Evolutionary conservation across 2,888 invertebrate genomes (phyloP).

Genomic region (Trichacis sp.): DNA sequence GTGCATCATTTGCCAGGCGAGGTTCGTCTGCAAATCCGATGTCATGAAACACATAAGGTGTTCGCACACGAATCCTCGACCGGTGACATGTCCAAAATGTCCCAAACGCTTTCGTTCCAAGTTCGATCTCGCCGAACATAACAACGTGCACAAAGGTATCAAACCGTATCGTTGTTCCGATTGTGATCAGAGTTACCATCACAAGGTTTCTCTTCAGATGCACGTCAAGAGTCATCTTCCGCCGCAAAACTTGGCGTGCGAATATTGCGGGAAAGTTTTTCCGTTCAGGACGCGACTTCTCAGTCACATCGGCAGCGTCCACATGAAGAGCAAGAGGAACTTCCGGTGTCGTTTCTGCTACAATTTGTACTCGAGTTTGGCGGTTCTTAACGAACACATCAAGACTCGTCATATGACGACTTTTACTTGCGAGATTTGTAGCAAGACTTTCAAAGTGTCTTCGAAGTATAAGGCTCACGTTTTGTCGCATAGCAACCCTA

Average conservation of each 20-base stretch:
- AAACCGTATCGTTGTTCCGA: slow-evolving; percentile 63
- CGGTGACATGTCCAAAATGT: slow-evolving; percentile 65
- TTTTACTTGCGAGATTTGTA: slow-evolving; percentile 64
- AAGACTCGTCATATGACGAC: slow-evolving; percentile 65
- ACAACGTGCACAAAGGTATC: slow-evolving; percentile 66
- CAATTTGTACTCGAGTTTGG: slow-evolving; percentile 64
- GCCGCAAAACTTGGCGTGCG: slow-evolving; percentile 66
- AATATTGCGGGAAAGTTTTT: slow-evolving; percentile 66
- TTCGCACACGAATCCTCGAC: slow-evolving; percentile 66
- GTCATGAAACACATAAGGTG: slow-evolving; percentile 68
- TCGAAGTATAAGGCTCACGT: slow-evolving; percentile 66
- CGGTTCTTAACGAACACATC: slow-evolving; percentile 65
- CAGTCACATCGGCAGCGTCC: slow-evolving; percentile 65
- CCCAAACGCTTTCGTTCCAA: slow-evolving; percentile 66
- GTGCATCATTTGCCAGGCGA: slow-evolving; percentile 64
- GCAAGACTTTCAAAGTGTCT: slow-evolving; percentile 64
- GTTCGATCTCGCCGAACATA: slow-evolving; percentile 65
- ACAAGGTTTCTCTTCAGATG: slow-evolving; percentile 67
- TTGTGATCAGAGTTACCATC: slow-evolving; percentile 66
- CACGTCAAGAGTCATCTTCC: slow-evolving; percentile 66
- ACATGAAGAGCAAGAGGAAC: slow-evolving; percentile 64
- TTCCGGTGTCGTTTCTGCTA: slow-evolving; percentile 66
- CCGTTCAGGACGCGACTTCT: slow-evolving; percentile 65
- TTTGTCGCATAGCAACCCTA: slow-evolving; percentile 62
- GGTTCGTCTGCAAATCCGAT: slow-evolving; percentile 67